Evolutionary conservation across 2,888 invertebrate genomes (phyloP), one percentile per base, ranked within the genome.

Genomic region (Tachina grossa): DNA sequence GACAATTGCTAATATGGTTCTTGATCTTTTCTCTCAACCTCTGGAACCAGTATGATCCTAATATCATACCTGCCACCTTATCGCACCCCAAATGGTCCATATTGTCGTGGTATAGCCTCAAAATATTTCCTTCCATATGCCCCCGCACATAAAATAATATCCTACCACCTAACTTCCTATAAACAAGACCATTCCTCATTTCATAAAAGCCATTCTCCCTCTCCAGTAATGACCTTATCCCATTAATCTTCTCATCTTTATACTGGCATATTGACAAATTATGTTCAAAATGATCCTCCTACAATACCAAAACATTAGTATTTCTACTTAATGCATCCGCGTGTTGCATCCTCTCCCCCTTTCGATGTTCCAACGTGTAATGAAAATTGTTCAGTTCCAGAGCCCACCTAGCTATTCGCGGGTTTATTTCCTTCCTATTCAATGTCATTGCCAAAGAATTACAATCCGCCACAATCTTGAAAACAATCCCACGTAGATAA

Each of bases 311-410:
- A 31, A 4, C 4, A 31, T 31, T 31, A 31, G 31, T 31, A 31
- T 31, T 31, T 6, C 31, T 31, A 6, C 31, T 31, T 6, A 31
- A 1, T 6, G 57, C 55, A 45, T 65, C 65, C 6, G 31, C 65
- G 9, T 80, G 57, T 11, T 19, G 31, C 83, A 79, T 83, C 5
- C 55, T 49, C 0, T 19, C 39, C 5, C 72, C 65, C 10, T n/a
- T 9, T 10, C 74, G 41, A 14, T 84, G 80, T 2, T 75, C n/a
- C 5, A 84, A 55, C 0, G 57, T 57, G 14, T 72, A 86, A 61
- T 83, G 39, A 9, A 47, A 83, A n/a, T 83, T 55, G 43, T 55
- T 6, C 2, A 55, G 1, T 13, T 85, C 76, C 10, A 84, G 31
- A 1, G 76, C 75, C 57, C 75, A 83, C 1, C 77, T 13, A 0